Evolutionary conservation across 2,888 invertebrate genomes (phyloP), one percentile per base, ranked within the genome.

Genomic region (Branchellion lobata): DNA sequence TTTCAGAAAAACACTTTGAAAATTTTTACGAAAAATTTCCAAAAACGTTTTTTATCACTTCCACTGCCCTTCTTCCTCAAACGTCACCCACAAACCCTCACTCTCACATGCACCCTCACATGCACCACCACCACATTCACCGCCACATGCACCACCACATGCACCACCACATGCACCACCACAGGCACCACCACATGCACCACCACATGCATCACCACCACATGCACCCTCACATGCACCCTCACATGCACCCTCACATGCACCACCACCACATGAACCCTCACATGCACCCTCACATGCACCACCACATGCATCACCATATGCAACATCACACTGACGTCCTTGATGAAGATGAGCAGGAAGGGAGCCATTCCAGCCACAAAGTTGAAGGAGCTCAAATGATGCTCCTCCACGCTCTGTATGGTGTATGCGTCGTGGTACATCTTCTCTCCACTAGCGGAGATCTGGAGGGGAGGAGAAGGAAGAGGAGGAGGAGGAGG

Each of bases 281-380:
- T 14, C 24, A n/a, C 47, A 47, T 18, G 18, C 47, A 47, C 47
- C 8, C 47, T 14, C 47, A 47, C 47, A 47, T n/a, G n/a, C n/a
- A n/a, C n/a, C 8, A 8, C 8, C 47, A 47, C 47, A 47, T 18
- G 18, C 47, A 47, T 18, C 8, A 8, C 8, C 47, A 47, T 18
- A 47, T 18, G 18, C 47, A 34, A 14, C 5, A 3, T 18, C 18
- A 61, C 51, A 84, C 86, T 84, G 82, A 88, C 88, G 78, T 87
- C 87, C 78, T 85, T 84, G 80, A 86, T 85, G 33, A 87, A 85
- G 81, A 86, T 87, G 34, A 86, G 85, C 1, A 88, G 84, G 82
- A 87, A 87, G 0, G 88, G 88, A 11, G 88, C 87, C 85, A 86
- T 86, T 51, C 88, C 88, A 21, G 86, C 85, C 14, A 86, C 87